These are phyloP conservation scores for Cassiopea xamachana DNA, from an alignment of 30 jellyfish, hydroid and myxozoan species.

Conservation along the genomic window DNA sequence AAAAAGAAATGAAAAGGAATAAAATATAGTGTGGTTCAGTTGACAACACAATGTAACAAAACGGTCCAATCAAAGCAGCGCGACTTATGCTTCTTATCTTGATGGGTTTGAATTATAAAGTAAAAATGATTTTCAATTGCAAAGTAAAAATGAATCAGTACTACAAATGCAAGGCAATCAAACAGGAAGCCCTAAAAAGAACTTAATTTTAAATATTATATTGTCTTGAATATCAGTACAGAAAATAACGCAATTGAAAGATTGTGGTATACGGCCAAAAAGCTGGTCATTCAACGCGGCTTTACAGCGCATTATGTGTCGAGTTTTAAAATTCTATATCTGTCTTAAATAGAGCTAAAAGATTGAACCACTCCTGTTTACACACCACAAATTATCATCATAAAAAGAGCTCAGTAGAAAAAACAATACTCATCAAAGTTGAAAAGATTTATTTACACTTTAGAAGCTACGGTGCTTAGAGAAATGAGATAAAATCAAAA, in stretches of 20 bases:
- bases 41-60: too few species aligned
- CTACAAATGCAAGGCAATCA: background rate
- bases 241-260: background rate
- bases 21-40: too few species aligned
- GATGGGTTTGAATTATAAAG: background rate
- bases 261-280: background rate
- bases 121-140: background rate
- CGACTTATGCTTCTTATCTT: too few species aligned
- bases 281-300: background rate
- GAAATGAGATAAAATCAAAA: too few species aligned
- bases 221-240: background rate
- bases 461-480: too few species aligned
- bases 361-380: background rate
- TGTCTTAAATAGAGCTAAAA: background rate
- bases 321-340: background rate
- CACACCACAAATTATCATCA: background rate
- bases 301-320: background rate
- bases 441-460: too few species aligned
- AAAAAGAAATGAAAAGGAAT: too few species aligned
- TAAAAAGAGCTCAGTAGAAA: background rate
- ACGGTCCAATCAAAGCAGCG: too few species aligned
- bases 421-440: background rate
- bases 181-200: slow-evolving; percentile 27
- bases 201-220: background rate
- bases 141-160: slow-evolving; percentile 3